Conservation (phyloP, 2,797 vertebrate genomes). For the Ispidina lecontei region DNA sequence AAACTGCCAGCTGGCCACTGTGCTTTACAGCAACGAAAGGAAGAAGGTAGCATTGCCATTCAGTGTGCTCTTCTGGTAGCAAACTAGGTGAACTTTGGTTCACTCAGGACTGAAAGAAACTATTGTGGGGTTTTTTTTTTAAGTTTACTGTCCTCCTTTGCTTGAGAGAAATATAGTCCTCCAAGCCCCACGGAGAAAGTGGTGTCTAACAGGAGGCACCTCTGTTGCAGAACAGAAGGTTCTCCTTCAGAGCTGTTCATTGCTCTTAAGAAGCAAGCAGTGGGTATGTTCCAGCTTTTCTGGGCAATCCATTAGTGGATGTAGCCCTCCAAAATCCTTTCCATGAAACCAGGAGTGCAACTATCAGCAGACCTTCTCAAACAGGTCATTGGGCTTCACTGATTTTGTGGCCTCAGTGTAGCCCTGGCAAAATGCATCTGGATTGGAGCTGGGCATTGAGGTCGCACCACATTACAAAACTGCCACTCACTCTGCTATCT, state of each 20-base stretch:
- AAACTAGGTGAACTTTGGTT: not conserved
- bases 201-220: not conserved
- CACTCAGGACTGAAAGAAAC: not conserved
- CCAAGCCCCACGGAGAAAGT: not conserved
- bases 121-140: too few relatives aligned
- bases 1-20: not conserved
- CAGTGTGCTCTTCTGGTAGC: not conserved
- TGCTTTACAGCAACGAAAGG: not conserved
- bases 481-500: not conserved
- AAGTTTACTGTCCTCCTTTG: not conserved
- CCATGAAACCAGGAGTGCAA: not conserved
- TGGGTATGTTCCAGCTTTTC: not conserved
- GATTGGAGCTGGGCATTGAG: not conserved
- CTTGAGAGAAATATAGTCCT: not conserved
- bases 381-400: not conserved
- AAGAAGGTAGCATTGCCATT: not conserved
- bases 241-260: not conserved
- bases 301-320: not conserved
- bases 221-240: not conserved
- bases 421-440: not conserved
- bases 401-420: fast-evolving
- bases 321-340: not conserved
- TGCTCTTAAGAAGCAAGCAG: not conserved
- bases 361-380: not conserved
- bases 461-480: not conserved